Evolutionary conservation across 2,888 invertebrate genomes (phyloP), one percentile per base, ranked within the genome.

Genomic region (Carterocephalus palaemon): DNA sequence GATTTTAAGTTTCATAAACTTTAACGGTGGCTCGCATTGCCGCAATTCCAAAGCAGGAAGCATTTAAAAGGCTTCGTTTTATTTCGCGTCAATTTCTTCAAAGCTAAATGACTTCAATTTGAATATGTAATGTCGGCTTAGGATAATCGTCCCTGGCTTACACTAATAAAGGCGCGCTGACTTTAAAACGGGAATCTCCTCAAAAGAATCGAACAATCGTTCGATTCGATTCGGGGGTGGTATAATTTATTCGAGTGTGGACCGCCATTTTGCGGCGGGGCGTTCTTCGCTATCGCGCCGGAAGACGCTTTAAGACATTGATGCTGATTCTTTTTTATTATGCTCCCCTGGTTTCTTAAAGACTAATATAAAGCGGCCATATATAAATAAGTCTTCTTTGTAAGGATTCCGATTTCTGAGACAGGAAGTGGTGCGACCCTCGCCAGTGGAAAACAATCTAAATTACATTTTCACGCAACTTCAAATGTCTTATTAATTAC

Each of bases 381-480:
- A 81, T 81, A 86, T 85, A 86, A 85, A 85, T 82, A 86, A 83
- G 71, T 74, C 67, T 71, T 78, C 75, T 81, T 85, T 86, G 83
- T 84, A 60, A 74, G 57, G 65, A 67, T 58, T 63, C 64, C 63
- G 63, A 71, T 75, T 67, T 64, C 60, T 54, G 52, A 75, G 75
- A 72, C 78, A 80, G 77, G 82, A 82, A 80, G 66, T 70, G 54
- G 51, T 53, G 64, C 59, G 73, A 70, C 83, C 84, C 83, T 75
- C 75, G 56, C 59, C 68, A 62, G 64, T 68, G 69, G 71, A 81
- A 85, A 85, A 86, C 85, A 86, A 85, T 86, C 85, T 85, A 86
- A 86, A 86, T 86, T 86, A 86, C 86, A 85, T 86, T 86, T 86
- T 86, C 86, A 86, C 85, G 85, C 85, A 83, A 86, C 86, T 86